phyloP scores from a whole-genome alignment of 2,888 invertebrate genomes.

The Meloe dianella region DNA sequence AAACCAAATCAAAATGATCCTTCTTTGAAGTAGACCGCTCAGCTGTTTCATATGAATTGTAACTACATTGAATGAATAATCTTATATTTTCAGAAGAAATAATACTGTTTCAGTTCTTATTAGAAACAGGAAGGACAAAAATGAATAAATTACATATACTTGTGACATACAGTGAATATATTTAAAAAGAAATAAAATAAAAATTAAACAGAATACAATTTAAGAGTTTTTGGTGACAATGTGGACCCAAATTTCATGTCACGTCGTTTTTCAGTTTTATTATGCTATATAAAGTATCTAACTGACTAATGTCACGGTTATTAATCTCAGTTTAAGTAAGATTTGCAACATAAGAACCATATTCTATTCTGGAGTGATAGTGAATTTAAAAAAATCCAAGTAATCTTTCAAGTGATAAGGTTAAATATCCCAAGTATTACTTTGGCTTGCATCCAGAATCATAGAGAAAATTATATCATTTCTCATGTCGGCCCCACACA shows the following conservation, averaged over 20 bases:
- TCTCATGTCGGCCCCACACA: conserved; percentile 19
- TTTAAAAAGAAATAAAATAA: too few relatives aligned
- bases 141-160: too few relatives aligned
- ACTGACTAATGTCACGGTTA: neutral
- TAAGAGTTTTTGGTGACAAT: neutral
- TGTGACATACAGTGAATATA: too few relatives aligned
- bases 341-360: neutral
- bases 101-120: too few relatives aligned
- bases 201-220: neutral
- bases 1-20: too few relatives aligned
- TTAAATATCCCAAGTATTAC: conserved; percentile 39
- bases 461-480: conserved; percentile 36
- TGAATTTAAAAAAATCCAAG: neutral
- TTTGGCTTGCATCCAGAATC: conserved; percentile 35
- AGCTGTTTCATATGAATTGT: too few relatives aligned
- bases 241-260: neutral
- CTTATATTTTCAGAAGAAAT: too few relatives aligned
- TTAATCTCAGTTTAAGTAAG: neutral
- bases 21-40: too few relatives aligned
- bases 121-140: too few relatives aligned
- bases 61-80: too few relatives aligned
- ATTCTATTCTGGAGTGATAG: neutral
- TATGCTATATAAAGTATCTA: neutral
- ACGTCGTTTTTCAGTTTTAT: neutral
- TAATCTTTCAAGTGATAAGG: conserved; percentile 25